These are phyloP conservation scores for Arvicola amphibius DNA, from an alignment of 2,797 vertebrate species.

Conservation along the genomic window DNA sequence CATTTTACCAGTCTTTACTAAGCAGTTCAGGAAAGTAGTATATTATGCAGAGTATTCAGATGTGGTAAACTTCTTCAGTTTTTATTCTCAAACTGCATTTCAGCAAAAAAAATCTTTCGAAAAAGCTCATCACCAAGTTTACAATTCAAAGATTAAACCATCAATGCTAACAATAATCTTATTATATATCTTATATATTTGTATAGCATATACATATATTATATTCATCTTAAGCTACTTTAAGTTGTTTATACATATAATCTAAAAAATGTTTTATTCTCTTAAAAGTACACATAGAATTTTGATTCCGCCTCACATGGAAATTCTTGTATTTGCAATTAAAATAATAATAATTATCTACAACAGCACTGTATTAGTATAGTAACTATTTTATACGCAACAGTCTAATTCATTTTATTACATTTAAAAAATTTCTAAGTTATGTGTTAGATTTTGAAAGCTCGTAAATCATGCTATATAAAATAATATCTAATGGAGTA, in stretches of 20 bases:
- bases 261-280: not conserved
- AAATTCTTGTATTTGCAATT: not conserved
- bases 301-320: not conserved
- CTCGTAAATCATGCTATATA: not conserved
- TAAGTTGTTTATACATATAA: not conserved
- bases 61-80: not conserved
- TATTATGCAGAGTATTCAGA: not conserved
- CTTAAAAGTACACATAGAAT: not conserved
- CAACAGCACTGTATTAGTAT: not conserved
- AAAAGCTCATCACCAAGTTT: not conserved
- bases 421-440: not conserved
- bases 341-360: not conserved
- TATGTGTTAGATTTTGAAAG: not conserved
- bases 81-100: constrained; percentile 5
- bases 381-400: not conserved
- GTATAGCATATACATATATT: not conserved
- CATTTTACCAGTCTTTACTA: not conserved
- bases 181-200: not conserved
- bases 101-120: not conserved
- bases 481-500: not conserved
- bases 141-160: not conserved
- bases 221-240: not conserved
- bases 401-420: not conserved
- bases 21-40: not conserved
- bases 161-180: constrained; percentile 3